Evolutionary conservation across 2,888 invertebrate genomes (phyloP).

Genomic region (Drosophila mimica): DNA sequence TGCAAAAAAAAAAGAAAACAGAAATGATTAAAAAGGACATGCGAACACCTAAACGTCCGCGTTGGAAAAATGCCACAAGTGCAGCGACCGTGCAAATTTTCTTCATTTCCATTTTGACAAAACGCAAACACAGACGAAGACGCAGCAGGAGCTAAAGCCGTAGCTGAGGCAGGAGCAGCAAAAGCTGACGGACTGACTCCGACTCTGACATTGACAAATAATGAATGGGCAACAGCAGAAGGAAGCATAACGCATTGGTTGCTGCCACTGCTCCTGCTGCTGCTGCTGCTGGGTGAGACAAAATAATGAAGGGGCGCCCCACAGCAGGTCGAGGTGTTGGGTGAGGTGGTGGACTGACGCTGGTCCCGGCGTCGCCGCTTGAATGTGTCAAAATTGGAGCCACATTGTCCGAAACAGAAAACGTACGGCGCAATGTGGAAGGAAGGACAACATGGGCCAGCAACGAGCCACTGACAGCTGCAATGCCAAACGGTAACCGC

Average conservation of each 20-base stretch:
- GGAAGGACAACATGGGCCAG: constrained; percentile 40
- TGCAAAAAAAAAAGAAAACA: constrained; percentile 14
- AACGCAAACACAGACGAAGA: constrained; percentile 75
- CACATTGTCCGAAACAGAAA: constrained; percentile 83
- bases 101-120: constrained; percentile 83
- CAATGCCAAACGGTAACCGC: constrained; percentile 68
- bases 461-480: constrained; percentile 60
- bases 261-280: not conserved
- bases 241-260: constrained; percentile 60
- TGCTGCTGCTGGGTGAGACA: constrained; percentile 16
- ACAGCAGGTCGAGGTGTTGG: constrained; percentile 5
- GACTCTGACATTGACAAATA: constrained; percentile 83
- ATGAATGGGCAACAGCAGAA: constrained; percentile 75
- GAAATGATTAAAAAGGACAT: constrained; percentile 80
- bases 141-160: constrained; percentile 19
- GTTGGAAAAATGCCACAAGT: constrained; percentile 80
- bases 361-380: constrained; percentile 70
- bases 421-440: constrained; percentile 64
- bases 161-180: constrained; percentile 16
- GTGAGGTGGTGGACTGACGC: constrained; percentile 1
- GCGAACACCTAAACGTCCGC: constrained; percentile 81
- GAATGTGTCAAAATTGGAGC: constrained; percentile 84
- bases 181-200: constrained; percentile 81
- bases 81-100: constrained; percentile 83
- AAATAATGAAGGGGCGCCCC: constrained; percentile 58